Conservation (phyloP, 1,140 invertebrate species). For the Akabosia matsudoensis region DNA sequence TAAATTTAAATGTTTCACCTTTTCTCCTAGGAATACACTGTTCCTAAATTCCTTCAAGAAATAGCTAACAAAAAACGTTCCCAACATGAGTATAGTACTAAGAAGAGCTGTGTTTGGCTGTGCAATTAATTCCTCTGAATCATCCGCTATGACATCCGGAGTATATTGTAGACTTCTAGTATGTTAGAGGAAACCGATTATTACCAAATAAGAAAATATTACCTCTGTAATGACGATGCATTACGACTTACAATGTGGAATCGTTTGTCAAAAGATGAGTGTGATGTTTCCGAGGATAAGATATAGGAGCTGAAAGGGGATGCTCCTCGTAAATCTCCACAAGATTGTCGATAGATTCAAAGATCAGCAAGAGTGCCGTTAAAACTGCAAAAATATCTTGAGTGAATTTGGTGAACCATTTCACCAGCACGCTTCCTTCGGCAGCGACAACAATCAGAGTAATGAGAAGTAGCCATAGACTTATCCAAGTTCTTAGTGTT, state of each 20-base stretch:
- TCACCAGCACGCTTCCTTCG: constrained; percentile 87
- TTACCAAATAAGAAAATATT: not conserved
- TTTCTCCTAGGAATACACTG: constrained; percentile 61
- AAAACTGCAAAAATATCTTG: constrained; percentile 96
- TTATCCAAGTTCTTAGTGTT: constrained; percentile 81
- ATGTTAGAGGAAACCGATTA: not conserved
- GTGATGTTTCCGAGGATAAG: not conserved
- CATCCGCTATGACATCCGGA: constrained; percentile 28
- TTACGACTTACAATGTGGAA: not conserved
- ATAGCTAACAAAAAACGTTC: constrained; percentile 61
- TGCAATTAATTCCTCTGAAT: constrained; percentile 28
- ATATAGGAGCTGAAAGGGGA: constrained; percentile 47
- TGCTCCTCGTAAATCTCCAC: constrained; percentile 48
- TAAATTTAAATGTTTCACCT: constrained; percentile 49
- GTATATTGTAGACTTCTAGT: not conserved
- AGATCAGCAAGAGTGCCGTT: constrained; percentile 90
- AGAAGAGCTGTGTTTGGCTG: constrained; percentile 62
- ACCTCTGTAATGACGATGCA: not conserved
- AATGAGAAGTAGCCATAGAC: constrained; percentile 86
- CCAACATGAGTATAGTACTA: constrained; percentile 59
- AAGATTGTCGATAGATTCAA: constrained; percentile 80
- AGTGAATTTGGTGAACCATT: constrained; percentile 89
- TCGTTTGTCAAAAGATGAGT: not conserved
- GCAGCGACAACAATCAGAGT: constrained; percentile 75
- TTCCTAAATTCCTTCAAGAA: constrained; percentile 60